These are phyloP conservation scores for Lepidurus arcticus DNA, from an alignment of 1,140 invertebrate species.

Conservation along the genomic window DNA sequence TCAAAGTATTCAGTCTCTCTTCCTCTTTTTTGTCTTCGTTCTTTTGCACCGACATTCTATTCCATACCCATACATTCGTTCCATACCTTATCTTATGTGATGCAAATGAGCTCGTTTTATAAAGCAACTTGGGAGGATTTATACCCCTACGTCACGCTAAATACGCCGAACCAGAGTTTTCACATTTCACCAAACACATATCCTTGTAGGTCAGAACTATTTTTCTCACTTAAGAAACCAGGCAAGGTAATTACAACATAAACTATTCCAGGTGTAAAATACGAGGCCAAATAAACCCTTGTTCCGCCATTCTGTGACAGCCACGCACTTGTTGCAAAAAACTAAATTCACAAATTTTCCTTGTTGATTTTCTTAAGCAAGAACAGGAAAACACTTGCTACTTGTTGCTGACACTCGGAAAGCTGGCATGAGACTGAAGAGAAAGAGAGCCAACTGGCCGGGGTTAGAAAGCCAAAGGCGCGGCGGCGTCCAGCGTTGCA, in stretches of 20 bases:
- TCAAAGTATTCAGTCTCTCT: not conserved
- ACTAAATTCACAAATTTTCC: too few relatives aligned
- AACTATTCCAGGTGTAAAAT: too few relatives aligned
- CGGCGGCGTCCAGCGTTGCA: not conserved
- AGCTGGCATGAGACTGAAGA: not conserved
- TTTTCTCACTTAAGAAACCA: not conserved
- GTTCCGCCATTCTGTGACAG: too few relatives aligned
- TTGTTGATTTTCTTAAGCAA: too few relatives aligned
- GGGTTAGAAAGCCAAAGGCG: conserved; percentile 1
- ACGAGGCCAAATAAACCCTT: too few relatives aligned
- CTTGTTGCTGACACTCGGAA: not conserved
- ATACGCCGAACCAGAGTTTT: not conserved
- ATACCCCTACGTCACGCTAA: not conserved
- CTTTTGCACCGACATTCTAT: not conserved
- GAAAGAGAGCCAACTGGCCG: not conserved
- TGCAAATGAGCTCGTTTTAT: conserved; percentile 1
- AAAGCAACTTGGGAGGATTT: not conserved
- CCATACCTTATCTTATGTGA: conserved; percentile 8
- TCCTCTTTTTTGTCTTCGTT: not conserved
- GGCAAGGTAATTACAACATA: too few relatives aligned
- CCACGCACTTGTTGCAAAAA: too few relatives aligned
- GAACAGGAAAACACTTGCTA: too few relatives aligned
- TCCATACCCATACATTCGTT: not conserved
- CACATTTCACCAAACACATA: not conserved
- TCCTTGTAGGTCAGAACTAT: not conserved